Evolutionary conservation across 2,113 vertebrate genomes (phyloP).

Genomic region (Pollachius pollachius): DNA sequence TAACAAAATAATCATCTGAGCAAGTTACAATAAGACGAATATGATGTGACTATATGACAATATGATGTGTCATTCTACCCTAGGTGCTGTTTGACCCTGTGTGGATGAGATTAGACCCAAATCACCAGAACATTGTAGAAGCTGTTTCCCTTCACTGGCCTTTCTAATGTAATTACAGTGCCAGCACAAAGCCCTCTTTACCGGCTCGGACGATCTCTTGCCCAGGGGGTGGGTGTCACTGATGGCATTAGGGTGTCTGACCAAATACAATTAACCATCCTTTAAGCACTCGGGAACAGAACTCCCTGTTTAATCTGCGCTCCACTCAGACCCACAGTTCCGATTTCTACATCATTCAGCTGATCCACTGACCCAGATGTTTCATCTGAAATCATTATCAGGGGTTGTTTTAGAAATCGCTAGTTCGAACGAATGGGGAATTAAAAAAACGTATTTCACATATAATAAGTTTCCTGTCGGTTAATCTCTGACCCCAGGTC

Average conservation of each 20-base stretch:
- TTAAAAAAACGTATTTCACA: background rate
- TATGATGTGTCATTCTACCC: no score
- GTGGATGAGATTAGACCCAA: no score
- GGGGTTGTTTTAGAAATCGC: no score
- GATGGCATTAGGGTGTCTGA: slow-evolving; percentile 5
- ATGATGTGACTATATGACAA: no score
- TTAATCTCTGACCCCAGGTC: background rate
- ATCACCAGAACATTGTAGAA: background rate
- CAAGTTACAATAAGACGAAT: no score
- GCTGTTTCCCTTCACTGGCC: background rate
- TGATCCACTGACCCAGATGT: no score
- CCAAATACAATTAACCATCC: slow-evolving; percentile 24
- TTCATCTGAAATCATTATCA: no score
- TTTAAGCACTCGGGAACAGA: background rate
- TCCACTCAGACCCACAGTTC: background rate
- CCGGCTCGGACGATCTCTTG: background rate
- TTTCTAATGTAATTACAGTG: background rate
- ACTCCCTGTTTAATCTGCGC: background rate
- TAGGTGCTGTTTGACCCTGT: no score
- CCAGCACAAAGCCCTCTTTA: slow-evolving; percentile 8
- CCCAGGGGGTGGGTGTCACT: background rate
- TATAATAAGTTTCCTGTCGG: background rate
- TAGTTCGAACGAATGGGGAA: background rate
- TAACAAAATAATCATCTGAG: no score
- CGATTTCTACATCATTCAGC: no score